phyloP scores from a whole-genome alignment of 2,797 vertebrate species.

The Macropus fuliginosus region DNA sequence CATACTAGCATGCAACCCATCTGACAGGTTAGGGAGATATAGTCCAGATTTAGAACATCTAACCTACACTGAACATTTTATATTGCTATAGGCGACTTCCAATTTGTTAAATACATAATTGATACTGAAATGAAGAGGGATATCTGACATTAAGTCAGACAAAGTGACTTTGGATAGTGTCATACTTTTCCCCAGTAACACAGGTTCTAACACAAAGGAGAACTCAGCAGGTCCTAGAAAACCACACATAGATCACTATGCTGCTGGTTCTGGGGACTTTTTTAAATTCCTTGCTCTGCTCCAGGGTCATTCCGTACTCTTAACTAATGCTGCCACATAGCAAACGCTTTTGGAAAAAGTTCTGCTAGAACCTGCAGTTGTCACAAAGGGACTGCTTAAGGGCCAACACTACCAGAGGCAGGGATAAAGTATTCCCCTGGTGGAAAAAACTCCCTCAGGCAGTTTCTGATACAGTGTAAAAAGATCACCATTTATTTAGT shows the following conservation, averaged over 20 bases:
- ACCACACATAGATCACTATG: neutral
- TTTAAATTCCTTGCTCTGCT: neutral
- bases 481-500: neutral
- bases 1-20: neutral
- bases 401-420: neutral
- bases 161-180: neutral
- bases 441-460: neutral
- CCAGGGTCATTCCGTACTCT: neutral
- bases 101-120: neutral
- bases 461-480: neutral
- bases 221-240: neutral
- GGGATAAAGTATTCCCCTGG: neutral
- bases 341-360: neutral
- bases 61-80: neutral
- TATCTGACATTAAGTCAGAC: neutral
- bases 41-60: neutral
- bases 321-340: neutral
- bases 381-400: neutral
- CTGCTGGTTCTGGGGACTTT: neutral
- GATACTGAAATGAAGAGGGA: conserved; percentile 14
- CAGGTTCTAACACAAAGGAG: neutral
- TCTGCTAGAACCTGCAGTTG: neutral
- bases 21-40: neutral
- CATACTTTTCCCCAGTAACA: conserved; percentile 18
- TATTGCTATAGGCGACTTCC: neutral